phyloP scores from a whole-genome alignment of 2,888 invertebrate species.

The Dysmachus trigonus region DNA sequence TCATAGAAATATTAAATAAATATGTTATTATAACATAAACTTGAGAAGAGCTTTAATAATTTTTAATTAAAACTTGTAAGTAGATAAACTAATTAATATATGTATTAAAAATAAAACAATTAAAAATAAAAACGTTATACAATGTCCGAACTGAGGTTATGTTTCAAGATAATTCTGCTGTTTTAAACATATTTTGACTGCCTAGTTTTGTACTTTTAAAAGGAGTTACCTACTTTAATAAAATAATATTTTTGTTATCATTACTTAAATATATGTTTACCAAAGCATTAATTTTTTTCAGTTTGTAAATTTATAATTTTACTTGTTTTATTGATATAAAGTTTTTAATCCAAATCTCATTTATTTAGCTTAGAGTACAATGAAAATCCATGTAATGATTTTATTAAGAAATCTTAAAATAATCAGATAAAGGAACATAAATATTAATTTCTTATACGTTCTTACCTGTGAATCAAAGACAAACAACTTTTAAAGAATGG shows the following conservation, averaged over 20 bases:
- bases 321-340: not conserved
- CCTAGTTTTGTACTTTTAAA: not conserved
- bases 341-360: not conserved
- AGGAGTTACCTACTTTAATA: not conserved
- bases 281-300: no score
- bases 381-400: not conserved
- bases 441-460: no score
- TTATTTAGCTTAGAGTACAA: not conserved
- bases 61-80: constrained; percentile 29
- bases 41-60: constrained; percentile 43
- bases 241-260: not conserved
- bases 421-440: no score
- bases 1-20: not conserved
- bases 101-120: not conserved
- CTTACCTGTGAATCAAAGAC: no score
- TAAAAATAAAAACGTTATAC: constrained; percentile 16
- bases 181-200: not conserved
- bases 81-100: constrained; percentile 5
- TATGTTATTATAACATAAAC: constrained; percentile 20
- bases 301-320: no score
- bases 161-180: not conserved
- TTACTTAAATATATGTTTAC: not conserved
- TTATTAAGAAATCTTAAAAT: no score
- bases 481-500: no score
- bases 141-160: constrained; percentile 1